Evolutionary conservation across 1,140 invertebrate genomes (phyloP), one percentile per base, ranked within the genome.

Genomic region (Drepana arcuata): DNA sequence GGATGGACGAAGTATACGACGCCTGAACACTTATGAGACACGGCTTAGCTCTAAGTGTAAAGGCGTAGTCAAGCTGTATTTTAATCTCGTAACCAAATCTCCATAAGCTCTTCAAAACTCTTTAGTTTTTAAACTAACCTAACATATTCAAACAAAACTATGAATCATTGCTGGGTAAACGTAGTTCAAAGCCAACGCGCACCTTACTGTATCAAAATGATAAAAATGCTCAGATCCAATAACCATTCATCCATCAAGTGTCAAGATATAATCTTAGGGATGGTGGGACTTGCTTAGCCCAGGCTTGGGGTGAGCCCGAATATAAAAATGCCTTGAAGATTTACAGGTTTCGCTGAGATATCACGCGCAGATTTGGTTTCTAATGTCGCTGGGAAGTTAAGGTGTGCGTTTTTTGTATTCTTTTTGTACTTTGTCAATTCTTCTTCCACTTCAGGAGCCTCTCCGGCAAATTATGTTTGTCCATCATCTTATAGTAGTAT

Each of bases 231-330:
- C 69, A 83, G 78, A 83, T 71, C 81, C 81, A 84, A 84, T 84
- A 84, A 84, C 81, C 83, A 84, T 84, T 84, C 83, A 84, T 84
- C 83, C 81, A 84, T 84, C 83, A 84, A 73, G 71, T 83, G 83
- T 84, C 83, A 79, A 83, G 83, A 84, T 84, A 84, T 84, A 83
- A 84, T 84, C 81, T 84, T 34, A 55, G 69, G 72, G 70, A 57
- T 48, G 45, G 43, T 35, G 54, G 51, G 39, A 73, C 72, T 69
- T 65, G 70, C 72, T 78, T 75, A 79, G 72, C 72, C 63, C 57
- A 41, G 43, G 50, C 48, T 51, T 41, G 58, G 63, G 59, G 59
- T 36, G 43, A 55, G 61, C 55, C 54, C 66, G 71, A 73, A 78
- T 77, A 79, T 80, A 80, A 79, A 78, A 77, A 79, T 74, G 65